Evolutionary conservation across 2,113 vertebrate genomes (phyloP).

Genomic region (Thunnus thynnus): DNA sequence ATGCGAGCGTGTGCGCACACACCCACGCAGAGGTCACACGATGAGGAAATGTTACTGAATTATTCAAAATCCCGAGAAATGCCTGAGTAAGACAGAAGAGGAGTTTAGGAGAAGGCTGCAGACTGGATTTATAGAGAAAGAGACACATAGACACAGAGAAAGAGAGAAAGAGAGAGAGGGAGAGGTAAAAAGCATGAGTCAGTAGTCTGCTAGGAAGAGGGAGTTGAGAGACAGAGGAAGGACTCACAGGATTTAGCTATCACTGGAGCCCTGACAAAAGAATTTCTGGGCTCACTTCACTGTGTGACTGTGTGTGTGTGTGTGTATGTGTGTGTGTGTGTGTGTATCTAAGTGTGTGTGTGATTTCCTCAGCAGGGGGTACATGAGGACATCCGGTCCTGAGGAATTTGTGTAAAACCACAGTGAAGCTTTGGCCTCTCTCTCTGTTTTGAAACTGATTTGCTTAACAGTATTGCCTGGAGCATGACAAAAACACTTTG

Average conservation of each 20-base stretch:
- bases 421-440: slow-evolving; percentile 8
- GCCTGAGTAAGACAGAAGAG: slow-evolving; percentile 19
- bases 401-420: slow-evolving; percentile 42
- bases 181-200: slow-evolving; percentile 55
- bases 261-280: slow-evolving; percentile 56
- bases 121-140: slow-evolving; percentile 23
- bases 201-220: slow-evolving; percentile 60
- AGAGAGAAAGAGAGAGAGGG: not conserved
- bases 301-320: slow-evolving; percentile 10
- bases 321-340: slow-evolving; percentile 4
- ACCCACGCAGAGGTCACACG: slow-evolving; percentile 44
- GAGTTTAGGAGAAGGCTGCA: slow-evolving; percentile 35
- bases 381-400: slow-evolving; percentile 9
- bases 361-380: slow-evolving; percentile 13
- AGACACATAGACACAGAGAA: not conserved
- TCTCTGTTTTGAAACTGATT: slow-evolving; percentile 29
- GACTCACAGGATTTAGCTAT: slow-evolving; percentile 60
- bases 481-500: slow-evolving; percentile 11
- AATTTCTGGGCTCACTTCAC: slow-evolving; percentile 47
- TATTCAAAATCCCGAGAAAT: slow-evolving; percentile 63
- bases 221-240: slow-evolving; percentile 52
- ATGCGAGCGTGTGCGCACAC: slow-evolving; percentile 20
- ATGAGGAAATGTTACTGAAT: slow-evolving; percentile 52
- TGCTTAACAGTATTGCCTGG: slow-evolving; percentile 16
- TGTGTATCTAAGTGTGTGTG: not conserved